These are phyloP conservation scores for Drosophila ironensis DNA, from an alignment of 1,140 invertebrate species.

Conservation along the genomic window DNA sequence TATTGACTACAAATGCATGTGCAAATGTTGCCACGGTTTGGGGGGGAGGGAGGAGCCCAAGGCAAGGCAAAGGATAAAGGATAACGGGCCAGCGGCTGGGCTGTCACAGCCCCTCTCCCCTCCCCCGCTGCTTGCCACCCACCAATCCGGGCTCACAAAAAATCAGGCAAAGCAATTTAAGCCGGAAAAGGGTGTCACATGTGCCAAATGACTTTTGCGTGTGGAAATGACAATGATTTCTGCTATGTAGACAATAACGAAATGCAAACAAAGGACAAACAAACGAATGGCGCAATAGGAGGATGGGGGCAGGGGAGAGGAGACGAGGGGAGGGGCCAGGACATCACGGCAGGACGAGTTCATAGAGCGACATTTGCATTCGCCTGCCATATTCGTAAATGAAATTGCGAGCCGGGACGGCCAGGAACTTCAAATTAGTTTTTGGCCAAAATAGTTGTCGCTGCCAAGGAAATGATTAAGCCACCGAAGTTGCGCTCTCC, in stretches of 20 bases:
- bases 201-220: slow-evolving; percentile 80
- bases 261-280: slow-evolving; percentile 72
- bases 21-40: slow-evolving; percentile 80
- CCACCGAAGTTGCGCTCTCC: slow-evolving; percentile 22
- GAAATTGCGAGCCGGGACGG: slow-evolving; percentile 55
- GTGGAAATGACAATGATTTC: slow-evolving; percentile 80
- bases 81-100: slow-evolving; percentile 45
- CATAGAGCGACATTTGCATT: slow-evolving; percentile 77
- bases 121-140: not conserved
- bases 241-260: slow-evolving; percentile 76
- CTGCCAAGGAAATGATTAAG: slow-evolving; percentile 67
- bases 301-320: too few species aligned
- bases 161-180: slow-evolving; percentile 72
- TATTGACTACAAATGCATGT: slow-evolving; percentile 80
- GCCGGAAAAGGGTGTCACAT: slow-evolving; percentile 78
- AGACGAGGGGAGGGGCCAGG: not conserved
- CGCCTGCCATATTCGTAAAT: slow-evolving; percentile 78
- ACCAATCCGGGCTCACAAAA: slow-evolving; percentile 8
- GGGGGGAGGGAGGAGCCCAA: slow-evolving; percentile 60
- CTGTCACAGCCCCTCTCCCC: slow-evolving; percentile 23
- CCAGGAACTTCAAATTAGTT: slow-evolving; percentile 71
- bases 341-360: slow-evolving; percentile 65
- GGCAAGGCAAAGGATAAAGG: slow-evolving; percentile 13
- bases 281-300: not conserved
- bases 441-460: slow-evolving; percentile 58